phyloP scores from a whole-genome alignment of 2,797 vertebrate species.

The Pyrocephalus nanus region DNA sequence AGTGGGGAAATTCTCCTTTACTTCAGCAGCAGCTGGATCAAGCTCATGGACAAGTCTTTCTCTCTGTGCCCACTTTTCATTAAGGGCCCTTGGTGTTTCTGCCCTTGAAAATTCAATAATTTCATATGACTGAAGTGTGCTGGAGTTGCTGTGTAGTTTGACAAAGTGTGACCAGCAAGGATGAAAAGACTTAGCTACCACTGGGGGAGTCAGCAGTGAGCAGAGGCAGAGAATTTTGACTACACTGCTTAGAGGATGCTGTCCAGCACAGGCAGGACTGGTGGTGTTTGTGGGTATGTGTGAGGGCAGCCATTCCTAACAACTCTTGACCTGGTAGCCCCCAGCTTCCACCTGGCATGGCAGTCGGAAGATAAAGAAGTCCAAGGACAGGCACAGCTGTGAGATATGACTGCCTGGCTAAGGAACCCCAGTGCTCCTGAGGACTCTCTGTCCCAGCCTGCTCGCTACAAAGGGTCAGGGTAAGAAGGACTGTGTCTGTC shows the following conservation, averaged over 20 bases:
- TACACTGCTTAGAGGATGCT: not conserved
- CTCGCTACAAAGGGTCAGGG: accelerated
- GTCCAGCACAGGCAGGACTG: accelerated
- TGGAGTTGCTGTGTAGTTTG: not conserved
- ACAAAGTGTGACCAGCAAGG: not conserved
- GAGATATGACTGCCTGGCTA: not conserved
- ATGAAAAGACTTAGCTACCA: not conserved
- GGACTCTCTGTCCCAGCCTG: not conserved
- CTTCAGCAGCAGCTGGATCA: not conserved
- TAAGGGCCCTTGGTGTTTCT: not conserved
- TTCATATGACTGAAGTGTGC: not conserved
- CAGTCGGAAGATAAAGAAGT: not conserved
- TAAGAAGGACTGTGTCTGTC: accelerated
- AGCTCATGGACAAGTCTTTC: not conserved
- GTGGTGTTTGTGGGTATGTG: not conserved
- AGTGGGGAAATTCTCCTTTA: not conserved
- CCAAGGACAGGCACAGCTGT: not conserved
- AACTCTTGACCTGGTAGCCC: accelerated
- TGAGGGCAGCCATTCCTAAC: not conserved
- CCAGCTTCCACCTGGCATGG: not conserved
- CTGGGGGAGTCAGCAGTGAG: not conserved
- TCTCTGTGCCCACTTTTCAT: not conserved
- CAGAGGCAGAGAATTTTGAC: not conserved
- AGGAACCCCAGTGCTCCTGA: not conserved
- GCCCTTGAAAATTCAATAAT: not conserved